Evolutionary conservation across 1,140 invertebrate species (phyloP).

Genomic region (Macrotrachela quadricornifera): DNA sequence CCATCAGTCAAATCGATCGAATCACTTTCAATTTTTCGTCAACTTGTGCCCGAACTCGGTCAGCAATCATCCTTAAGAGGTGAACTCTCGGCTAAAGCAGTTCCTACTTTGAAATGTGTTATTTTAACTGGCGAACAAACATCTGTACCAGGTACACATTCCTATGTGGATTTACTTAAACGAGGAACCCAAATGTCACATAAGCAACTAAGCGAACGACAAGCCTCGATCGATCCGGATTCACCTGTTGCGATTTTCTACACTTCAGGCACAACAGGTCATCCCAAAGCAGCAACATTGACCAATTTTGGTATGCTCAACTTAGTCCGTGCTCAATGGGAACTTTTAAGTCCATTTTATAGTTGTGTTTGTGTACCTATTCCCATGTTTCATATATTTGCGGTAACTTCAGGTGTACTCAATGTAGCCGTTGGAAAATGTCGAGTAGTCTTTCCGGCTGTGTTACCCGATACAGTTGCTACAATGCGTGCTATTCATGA

Average conservation of each 20-base stretch:
- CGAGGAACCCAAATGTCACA: too few species aligned
- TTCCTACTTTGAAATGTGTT: constrained; percentile 1
- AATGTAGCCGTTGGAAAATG: constrained; percentile 34
- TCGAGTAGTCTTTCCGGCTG: constrained; percentile 3
- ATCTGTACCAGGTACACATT: too few species aligned
- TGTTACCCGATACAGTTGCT: not conserved
- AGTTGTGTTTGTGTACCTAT: constrained; percentile 47
- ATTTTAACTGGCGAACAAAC: not conserved
- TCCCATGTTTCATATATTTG: constrained; percentile 78
- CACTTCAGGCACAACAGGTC: not conserved
- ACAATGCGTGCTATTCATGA: constrained; percentile 1
- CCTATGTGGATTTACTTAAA: too few species aligned
- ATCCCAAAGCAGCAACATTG: not conserved
- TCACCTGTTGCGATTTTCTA: not conserved
- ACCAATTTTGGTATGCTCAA: not conserved
- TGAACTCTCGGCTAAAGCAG: not conserved
- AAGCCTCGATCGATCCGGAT: too few species aligned
- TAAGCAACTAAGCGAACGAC: too few species aligned
- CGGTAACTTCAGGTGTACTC: constrained; percentile 47
- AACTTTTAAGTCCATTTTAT: too few species aligned
- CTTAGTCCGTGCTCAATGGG: constrained; percentile 14
- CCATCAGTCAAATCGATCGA: not conserved
- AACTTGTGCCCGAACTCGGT: not conserved
- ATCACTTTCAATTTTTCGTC: not conserved
- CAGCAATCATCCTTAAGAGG: not conserved